Base-by-base conservation (phyloP, 2,113 vertebrate genomes). In the Hystrix brachyura region DNA sequence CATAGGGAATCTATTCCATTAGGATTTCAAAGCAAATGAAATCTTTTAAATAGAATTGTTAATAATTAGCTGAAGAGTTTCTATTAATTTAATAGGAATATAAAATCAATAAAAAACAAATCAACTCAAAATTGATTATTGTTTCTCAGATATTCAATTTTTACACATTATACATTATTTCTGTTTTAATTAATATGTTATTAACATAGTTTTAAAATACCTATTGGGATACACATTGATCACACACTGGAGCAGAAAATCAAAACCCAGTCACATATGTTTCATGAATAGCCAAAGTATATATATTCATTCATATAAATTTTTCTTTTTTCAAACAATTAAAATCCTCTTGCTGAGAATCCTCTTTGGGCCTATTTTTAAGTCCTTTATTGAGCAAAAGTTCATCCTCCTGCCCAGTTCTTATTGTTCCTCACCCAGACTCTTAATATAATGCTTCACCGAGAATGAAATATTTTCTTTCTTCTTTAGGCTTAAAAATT, bases 381-480 rank as follows among this genome's bases (percentile, higher is more conserved):
- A 57, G 25, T 9, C 59, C 29, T 95, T 96, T 83, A n/a, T 13
- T 46, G 46, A 94, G 34, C 74, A 91, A 18, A 2, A 87, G 84
- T 89, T 95, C 55, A 13, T 15, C 57, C 12, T 46, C 92, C 62
- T 82, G 65, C 17, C 57, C 21, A 51, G 92, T 21, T 86, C 74
- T 96, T 55, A 21, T 59, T 96, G 87, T 95, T 13, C 59, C 95
- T 88, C 25, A 71, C 94, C 80, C 51, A 90, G n/a, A 89, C 46
- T 74, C 46, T 94, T 94, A 74, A 79, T 80, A 90, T n/a, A 96
- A 90, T 83, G 96, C 88, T 97, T 93, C 67, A 18, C 74, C 93
- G 92, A 97, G 85, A 98, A 59, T 25, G 74, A 96, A 98, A 59
- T 62, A 90, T 59, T 90, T 83, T 94, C 69, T 96, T 97, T 97